Base-by-base conservation (phyloP, 2,113 vertebrate species). In the Clarias macrocephalus region DNA sequence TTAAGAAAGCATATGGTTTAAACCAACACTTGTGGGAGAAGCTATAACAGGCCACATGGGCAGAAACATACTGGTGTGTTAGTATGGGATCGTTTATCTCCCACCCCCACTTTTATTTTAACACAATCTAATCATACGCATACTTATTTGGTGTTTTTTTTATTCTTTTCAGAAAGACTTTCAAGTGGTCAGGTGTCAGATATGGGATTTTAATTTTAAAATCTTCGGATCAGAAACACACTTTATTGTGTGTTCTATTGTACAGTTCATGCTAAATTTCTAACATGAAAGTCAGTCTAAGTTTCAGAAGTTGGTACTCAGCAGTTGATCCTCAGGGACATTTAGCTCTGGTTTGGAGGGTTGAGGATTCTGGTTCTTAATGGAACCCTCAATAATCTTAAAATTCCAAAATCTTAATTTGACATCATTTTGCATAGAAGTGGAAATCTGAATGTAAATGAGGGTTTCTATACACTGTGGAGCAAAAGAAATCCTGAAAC, bases 1-100 rank as follows among this genome's bases (percentile, higher is more conserved):
- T 87, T 87, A 68, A 84, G 73, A 87, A 84, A 77, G 48, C 59
- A 65, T 82, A 59, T 54, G 81, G 81, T 77, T 87, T 83, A 30
- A 79, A 66, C 70, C 72, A 48, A 57, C 72, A 16, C 72, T 68
- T 56, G 86, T 75, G 80, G 68, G 85, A 72, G 62, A 87, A 83
- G 52, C 81, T 63, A 23, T 76, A 83, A 66, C 62, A 79, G 81
- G 81, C 60, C 70, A 80, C 85, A 33, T 75, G 28, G 73, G 72
- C 62, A 63, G 82, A 76, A 37, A 63, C 56, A 62, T 76, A 21
- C 23, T 82, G 18, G 60, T 76, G 86, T 54, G 66, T 76, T 70
- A 42, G 73, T 60, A 57, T 73, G 63, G 59, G 56, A 70, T n/a
- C 57, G 77, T 60, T 62, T 37, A 18, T 6, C 25, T 15, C 42